Evolutionary conservation across 2,113 vertebrate species (phyloP).

Genomic region (Lates calcarifer): DNA sequence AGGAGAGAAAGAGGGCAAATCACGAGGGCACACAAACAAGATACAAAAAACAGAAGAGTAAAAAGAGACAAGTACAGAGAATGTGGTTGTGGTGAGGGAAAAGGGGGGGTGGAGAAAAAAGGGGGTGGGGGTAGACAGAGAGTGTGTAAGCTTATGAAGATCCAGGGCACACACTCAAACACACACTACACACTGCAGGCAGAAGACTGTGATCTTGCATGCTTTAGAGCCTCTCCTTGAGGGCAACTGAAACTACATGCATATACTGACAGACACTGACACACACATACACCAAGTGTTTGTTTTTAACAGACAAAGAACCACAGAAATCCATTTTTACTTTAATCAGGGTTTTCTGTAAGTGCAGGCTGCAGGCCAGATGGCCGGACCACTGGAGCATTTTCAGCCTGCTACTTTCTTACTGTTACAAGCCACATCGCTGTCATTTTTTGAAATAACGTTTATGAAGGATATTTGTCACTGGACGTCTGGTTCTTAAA

Average conservation of each 20-base stretch:
- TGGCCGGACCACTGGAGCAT: no score
- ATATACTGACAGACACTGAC: conserved; percentile 11
- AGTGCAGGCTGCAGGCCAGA: no score
- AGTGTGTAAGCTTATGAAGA: conserved; percentile 61
- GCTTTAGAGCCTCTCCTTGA: not conserved
- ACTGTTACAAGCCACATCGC: no score
- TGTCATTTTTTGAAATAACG: no score
- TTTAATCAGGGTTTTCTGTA: no score
- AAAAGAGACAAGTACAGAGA: conserved; percentile 4
- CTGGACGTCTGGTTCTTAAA: no score
- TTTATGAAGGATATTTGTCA: no score
- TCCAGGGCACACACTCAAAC: conserved; percentile 18
- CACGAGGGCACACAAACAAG: conserved; percentile 33
- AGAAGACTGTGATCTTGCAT: conserved; percentile 27
- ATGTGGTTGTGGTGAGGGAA: not conserved
- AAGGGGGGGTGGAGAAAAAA: not conserved
- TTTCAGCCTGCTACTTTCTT: no score
- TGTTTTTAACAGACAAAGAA: conserved; percentile 21
- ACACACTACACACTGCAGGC: conserved; percentile 36
- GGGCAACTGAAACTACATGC: conserved; percentile 6
- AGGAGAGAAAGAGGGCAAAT: conserved; percentile 72
- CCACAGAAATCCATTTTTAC: not conserved
- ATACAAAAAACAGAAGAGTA: conserved; percentile 3
- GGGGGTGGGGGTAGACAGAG: conserved; percentile 37
- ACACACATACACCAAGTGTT: conserved; percentile 20